Base-by-base conservation (phyloP, 2,797 vertebrate genomes). In the Carcharodon carcharias region DNA sequence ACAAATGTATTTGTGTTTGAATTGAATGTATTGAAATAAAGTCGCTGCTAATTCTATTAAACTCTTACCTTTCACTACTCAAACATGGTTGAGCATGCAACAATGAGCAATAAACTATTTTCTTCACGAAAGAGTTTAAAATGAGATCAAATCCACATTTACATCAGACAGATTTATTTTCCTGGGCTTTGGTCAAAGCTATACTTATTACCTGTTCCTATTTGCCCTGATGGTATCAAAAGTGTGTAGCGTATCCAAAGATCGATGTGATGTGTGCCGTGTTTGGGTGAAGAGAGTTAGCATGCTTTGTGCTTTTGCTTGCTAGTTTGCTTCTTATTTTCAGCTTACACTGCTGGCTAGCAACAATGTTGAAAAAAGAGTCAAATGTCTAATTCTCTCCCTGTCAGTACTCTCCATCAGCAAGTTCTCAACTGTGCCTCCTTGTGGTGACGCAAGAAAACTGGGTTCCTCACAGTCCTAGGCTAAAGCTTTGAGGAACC, bases 1-100 rank as follows among this genome's bases (percentile, higher is more conserved):
- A 40, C 91, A 65, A 45, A 56, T 67, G 16, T 67, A 67, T 69
- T 67, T 67, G 63, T 45, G 45, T 67, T 93, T 58, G 56, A 61
- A 91, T 91, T 58, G 12, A 67, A 45, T 45, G 92, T 94, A 45
- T 67, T 67, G 40, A 67, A 94, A 67, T 94, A 94, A 95, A 31
- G 26, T 54, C 56, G 67, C 7, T 65, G 92, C 35, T n/a, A 45
- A 94, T 9, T 94, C 26, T 94, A 16, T 23, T 2, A 94, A 67
- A 67, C 67, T 58, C 35, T 26, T 67, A 65, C 0, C 61, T 94
- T 94, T 94, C 28, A 16, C 50, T 71, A 18, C 11, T 71, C 28
- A 71, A 50, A 63, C 61, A 8, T 16, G 35, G 31, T 35, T 92
- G 35, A 92, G 58, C 50, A 35, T 92, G 56, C 18, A 92, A 92